phyloP scores from a whole-genome alignment of 2,113 vertebrate genomes.

The Oceanites oceanicus region DNA sequence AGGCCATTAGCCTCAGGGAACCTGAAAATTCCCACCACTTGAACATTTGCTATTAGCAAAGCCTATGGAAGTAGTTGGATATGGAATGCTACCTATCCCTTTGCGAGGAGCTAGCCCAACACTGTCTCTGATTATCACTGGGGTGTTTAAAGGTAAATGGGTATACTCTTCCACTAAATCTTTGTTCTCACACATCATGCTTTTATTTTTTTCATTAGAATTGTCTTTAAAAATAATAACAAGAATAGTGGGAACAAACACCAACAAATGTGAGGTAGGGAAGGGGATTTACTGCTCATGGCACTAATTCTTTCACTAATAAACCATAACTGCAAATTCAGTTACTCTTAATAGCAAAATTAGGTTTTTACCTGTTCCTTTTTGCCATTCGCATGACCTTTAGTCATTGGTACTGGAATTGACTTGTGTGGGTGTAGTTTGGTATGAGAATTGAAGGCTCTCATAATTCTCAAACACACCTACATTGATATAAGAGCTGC shows the following conservation, averaged over 20 bases:
- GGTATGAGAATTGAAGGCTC: constrained; percentile 76
- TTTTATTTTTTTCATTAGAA: background rate
- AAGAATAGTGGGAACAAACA: background rate
- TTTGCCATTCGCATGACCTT: constrained; percentile 69
- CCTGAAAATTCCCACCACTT: background rate
- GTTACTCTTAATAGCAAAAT: constrained; percentile 47
- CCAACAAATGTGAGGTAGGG: background rate
- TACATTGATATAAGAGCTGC: constrained; percentile 70
- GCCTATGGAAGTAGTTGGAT: background rate
- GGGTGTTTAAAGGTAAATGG: background rate
- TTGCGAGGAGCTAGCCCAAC: background rate
- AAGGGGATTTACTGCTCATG: background rate
- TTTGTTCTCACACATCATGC: background rate
- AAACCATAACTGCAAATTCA: constrained; percentile 46
- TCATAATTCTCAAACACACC: constrained; percentile 75
- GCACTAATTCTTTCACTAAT: constrained; percentile 15
- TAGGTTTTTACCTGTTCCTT: constrained; percentile 58
- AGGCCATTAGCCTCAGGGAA: background rate
- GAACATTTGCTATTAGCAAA: background rate
- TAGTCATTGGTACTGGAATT: constrained; percentile 73
- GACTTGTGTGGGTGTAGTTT: constrained; percentile 79
- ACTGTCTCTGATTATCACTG: background rate
- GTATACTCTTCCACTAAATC: background rate
- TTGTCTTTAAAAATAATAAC: background rate
- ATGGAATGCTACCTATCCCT: background rate